These are phyloP conservation scores for Xerus rutilus DNA, from an alignment of 2,797 vertebrate species.

Conservation along the genomic window DNA sequence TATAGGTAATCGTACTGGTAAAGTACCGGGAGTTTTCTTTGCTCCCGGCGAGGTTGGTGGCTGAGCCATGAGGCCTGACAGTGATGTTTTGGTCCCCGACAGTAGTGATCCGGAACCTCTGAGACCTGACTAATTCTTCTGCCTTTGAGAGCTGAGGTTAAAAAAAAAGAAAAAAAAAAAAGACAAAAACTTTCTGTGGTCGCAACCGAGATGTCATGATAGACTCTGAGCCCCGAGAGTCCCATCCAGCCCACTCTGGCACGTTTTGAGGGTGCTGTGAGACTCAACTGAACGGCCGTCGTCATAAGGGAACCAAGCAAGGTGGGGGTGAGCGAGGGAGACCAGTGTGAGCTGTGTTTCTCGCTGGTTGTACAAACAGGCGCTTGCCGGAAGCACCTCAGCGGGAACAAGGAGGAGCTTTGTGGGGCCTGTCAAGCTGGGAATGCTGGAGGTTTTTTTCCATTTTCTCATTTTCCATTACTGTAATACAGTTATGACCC, in stretches of 20 bases:
- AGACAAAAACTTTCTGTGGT: slow-evolving; percentile 70
- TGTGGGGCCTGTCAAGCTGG: neutral
- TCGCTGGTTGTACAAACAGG: neutral
- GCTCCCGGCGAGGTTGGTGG: neutral
- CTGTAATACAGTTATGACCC: slow-evolving; percentile 11
- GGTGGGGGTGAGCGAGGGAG: slow-evolving; percentile 44
- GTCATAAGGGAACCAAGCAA: neutral
- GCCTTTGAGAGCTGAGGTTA: slow-evolving; percentile 47
- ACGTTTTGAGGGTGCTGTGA: slow-evolving; percentile 71
- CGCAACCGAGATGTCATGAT: slow-evolving; percentile 42
- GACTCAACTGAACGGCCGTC: neutral
- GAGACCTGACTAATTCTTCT: slow-evolving; percentile 65
- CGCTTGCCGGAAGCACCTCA: slow-evolving; percentile 42
- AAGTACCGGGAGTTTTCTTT: slow-evolving; percentile 82
- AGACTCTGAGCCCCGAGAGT: slow-evolving; percentile 52
- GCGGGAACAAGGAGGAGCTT: neutral
- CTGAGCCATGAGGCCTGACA: neutral
- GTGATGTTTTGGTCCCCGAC: neutral
- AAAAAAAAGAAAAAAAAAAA: neutral
- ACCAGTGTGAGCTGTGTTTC: neutral
- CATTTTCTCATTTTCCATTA: slow-evolving; percentile 74
- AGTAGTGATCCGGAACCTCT: slow-evolving; percentile 8
- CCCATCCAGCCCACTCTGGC: slow-evolving; percentile 70
- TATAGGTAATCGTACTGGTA: slow-evolving; percentile 50
- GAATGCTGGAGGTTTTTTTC: slow-evolving; percentile 66